Conservation (phyloP, 1,140 invertebrate genomes). For the Macrobrachium nipponense region DNA sequence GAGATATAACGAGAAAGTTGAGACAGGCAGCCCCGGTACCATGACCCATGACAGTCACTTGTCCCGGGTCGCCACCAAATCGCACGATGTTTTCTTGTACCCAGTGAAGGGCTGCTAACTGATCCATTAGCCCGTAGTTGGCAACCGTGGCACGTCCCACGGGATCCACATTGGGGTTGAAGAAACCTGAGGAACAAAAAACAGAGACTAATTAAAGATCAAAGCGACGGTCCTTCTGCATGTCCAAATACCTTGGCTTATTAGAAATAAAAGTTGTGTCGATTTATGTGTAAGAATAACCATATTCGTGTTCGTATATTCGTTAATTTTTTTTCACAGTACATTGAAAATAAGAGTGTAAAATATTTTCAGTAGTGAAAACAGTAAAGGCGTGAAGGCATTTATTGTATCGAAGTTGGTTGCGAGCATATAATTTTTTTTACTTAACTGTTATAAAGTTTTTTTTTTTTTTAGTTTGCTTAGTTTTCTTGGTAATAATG, state of each 20-base stretch:
- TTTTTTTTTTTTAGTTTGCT: no score
- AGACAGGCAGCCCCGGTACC: slow-evolving; percentile 95
- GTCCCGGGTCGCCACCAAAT: slow-evolving; percentile 91
- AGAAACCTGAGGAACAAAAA: slow-evolving; percentile 78
- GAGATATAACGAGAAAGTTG: slow-evolving; percentile 91
- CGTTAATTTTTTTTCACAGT: no score
- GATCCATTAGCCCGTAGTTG: slow-evolving; percentile 96
- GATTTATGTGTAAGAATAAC: no score
- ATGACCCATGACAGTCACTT: slow-evolving; percentile 93
- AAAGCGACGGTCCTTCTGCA: neutral
- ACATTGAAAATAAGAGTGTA: no score
- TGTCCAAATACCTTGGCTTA: neutral
- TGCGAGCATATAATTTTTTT: no score
- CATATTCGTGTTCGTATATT: no score
- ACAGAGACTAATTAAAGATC: neutral
- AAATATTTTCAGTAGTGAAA: no score
- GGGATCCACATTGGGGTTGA: slow-evolving; percentile 87
- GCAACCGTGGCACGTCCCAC: slow-evolving; percentile 81
- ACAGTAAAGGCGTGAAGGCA: no score
- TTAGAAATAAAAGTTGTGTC: neutral
- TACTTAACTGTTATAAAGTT: no score
- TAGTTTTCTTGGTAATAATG: no score
- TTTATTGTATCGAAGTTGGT: no score
- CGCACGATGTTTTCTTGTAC: slow-evolving; percentile 92
- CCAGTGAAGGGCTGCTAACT: slow-evolving; percentile 93